Evolutionary conservation across 1,140 invertebrate species (phyloP).

Genomic region (Plectus sambesii): DNA sequence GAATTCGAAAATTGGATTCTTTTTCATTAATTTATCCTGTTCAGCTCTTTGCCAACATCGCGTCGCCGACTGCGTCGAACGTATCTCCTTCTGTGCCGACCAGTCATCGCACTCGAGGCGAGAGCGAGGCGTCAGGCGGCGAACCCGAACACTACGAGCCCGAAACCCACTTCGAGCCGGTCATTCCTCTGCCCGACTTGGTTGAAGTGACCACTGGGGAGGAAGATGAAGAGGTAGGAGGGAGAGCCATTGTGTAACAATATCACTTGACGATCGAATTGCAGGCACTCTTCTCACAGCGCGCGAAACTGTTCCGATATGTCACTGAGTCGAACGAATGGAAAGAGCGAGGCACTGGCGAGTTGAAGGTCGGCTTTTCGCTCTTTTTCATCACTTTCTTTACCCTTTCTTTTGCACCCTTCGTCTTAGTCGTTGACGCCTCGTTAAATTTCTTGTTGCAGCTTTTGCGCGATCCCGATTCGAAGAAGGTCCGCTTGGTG

Average conservation of each 20-base stretch:
- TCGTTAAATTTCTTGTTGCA: constrained; percentile 3
- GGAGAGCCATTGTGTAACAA: neutral
- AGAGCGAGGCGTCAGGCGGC: too few relatives aligned
- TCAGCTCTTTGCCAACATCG: too few relatives aligned
- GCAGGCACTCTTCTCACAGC: constrained; percentile 30
- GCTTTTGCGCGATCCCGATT: constrained; percentile 16
- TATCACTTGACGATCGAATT: neutral
- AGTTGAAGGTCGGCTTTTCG: constrained; percentile 43
- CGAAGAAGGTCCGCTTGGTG: constrained; percentile 39
- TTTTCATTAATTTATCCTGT: too few relatives aligned
- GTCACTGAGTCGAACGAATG: constrained; percentile 43
- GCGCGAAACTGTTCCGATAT: constrained; percentile 35
- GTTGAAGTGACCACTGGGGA: constrained; percentile 40
- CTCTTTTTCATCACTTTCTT: neutral
- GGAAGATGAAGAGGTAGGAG: constrained; percentile 30
- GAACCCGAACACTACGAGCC: constrained; percentile 45
- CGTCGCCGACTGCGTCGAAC: too few relatives aligned
- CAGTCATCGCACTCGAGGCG: too few relatives aligned
- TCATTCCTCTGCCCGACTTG: constrained; percentile 48
- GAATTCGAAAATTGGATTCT: too few relatives aligned
- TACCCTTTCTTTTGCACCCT: too few relatives aligned
- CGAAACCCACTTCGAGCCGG: constrained; percentile 49
- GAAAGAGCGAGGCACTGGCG: constrained; percentile 51
- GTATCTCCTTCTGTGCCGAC: too few relatives aligned
- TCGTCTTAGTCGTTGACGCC: too few relatives aligned